Base-by-base conservation (phyloP, 2,888 invertebrate species). In the Nomada flava region DNA sequence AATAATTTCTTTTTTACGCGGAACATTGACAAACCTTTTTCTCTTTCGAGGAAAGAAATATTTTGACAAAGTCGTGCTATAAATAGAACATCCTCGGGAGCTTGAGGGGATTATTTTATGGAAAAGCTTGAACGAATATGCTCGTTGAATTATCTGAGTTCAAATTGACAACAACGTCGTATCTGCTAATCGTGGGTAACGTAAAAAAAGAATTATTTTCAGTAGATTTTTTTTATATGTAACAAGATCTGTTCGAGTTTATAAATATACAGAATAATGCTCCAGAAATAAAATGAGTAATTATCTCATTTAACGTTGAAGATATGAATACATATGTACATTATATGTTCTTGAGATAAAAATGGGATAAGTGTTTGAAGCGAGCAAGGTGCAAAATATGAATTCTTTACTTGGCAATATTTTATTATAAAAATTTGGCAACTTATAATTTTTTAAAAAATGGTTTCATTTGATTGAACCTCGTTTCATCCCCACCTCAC, bases 251-350 rank as follows among this genome's bases (percentile, higher is more conserved):
- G 18, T 13, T 62, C 11, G 2, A 20, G 42, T 10, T 20, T 23
- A 23, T 47, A 63, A 47, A 47, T 23, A 63, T 23, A 63, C 23
- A 50, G 23, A 47, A 15, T 47, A 50, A 53, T 36, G 3, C n/a
- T 5, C 9, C 36, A 53, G 23, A 53, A 55, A 42, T 36, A 42
- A 55, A 68, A 42, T 36, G 36, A n/a, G 26, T 29, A 70, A 59
- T 50, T 70, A 70, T 70, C 59, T 60, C 11, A 4, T 50, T 47
- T 2, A 18, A 15, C n/a, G 18, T 59, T 59, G 5, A 29, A 59
- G 59, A 59, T 20, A 59, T 9, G 18, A 10, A 52, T 52, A 29
- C 15, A 36, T 60, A 29, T 29, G n/a, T 52, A 10, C 11, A 36
- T 11, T 7, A 36, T 60, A 29, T 29, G n/a, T 52, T 18, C 11